Evolutionary conservation across 2,113 vertebrate species (phyloP).

Genomic region (Erythrocebus patas): DNA sequence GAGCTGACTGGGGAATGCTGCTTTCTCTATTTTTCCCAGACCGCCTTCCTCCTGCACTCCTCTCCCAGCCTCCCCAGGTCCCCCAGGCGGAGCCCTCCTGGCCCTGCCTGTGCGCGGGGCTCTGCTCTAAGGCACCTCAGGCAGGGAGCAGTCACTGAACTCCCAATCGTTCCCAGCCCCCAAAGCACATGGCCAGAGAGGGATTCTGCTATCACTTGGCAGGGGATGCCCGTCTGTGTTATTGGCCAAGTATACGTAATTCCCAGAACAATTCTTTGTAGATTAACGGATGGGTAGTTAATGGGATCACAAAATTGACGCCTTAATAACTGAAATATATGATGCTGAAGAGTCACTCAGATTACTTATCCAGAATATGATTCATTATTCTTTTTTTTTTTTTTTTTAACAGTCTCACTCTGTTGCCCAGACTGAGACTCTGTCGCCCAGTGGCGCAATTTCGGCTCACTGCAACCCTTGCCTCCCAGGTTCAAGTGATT

Average conservation of each 20-base stretch:
- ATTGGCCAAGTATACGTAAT: background rate
- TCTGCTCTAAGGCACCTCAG: background rate
- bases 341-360: background rate
- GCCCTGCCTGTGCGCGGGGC: rapidly evolving
- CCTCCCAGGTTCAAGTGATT: too few relatives aligned
- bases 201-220: rapidly evolving
- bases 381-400: too few relatives aligned
- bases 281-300: background rate
- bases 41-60: background rate
- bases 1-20: background rate
- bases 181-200: rapidly evolving
- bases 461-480: too few relatives aligned
- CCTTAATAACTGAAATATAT: background rate
- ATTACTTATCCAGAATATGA: background rate
- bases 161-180: background rate
- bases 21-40: background rate
- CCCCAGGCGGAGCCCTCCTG: too few relatives aligned
- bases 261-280: background rate
- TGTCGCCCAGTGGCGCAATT: too few relatives aligned
- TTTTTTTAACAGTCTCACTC: too few relatives aligned
- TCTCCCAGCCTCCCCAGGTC: background rate
- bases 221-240: background rate
- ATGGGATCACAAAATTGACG: background rate
- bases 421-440: too few relatives aligned
- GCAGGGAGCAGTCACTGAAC: background rate